phyloP scores from a whole-genome alignment of 2,797 vertebrate species.

The Etheostoma nigrum region DNA sequence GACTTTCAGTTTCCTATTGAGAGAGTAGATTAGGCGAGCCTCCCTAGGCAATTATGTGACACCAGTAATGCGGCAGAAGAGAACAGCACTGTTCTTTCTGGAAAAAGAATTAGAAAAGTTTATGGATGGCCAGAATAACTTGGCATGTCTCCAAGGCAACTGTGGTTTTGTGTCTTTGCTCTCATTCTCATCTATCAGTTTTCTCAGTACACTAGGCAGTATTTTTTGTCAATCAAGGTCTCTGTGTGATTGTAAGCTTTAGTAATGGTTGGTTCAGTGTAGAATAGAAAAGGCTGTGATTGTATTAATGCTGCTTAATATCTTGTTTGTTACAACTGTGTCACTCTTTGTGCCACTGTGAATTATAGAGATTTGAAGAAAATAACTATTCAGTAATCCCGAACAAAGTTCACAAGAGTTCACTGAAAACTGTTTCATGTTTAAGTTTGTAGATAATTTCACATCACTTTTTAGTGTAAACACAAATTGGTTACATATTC shows the following conservation, averaged over 20 bases:
- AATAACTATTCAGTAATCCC: not conserved
- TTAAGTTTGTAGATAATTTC: not conserved
- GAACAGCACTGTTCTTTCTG: conserved; percentile 12
- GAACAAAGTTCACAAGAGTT: not conserved
- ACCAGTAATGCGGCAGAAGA: conserved; percentile 20
- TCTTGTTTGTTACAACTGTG: conserved; percentile 1
- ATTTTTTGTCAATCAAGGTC: conserved; percentile 44
- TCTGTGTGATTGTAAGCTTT: conserved; percentile 40
- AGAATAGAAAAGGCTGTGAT: conserved; percentile 2
- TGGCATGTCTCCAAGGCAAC: conserved; percentile 74
- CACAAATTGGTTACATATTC: conserved; percentile 15
- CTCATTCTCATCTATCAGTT: conserved; percentile 56
- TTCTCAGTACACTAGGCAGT: conserved; percentile 28
- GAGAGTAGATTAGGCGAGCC: not conserved
- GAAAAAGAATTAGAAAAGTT: conserved; percentile 65
- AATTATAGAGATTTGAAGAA: conserved; percentile 21
- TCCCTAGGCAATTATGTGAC: conserved; percentile 12
- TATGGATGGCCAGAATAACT: conserved; percentile 47
- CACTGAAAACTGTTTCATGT: not conserved
- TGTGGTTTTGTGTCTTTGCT: conserved; percentile 59
- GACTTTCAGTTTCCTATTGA: not conserved
- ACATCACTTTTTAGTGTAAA: not conserved
- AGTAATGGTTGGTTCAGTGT: conserved; percentile 34
- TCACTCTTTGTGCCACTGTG: not conserved
- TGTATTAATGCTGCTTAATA: conserved; percentile 22